Conservation (phyloP, 1,140 invertebrate species). For the Drosophila nebulosa region DNA sequence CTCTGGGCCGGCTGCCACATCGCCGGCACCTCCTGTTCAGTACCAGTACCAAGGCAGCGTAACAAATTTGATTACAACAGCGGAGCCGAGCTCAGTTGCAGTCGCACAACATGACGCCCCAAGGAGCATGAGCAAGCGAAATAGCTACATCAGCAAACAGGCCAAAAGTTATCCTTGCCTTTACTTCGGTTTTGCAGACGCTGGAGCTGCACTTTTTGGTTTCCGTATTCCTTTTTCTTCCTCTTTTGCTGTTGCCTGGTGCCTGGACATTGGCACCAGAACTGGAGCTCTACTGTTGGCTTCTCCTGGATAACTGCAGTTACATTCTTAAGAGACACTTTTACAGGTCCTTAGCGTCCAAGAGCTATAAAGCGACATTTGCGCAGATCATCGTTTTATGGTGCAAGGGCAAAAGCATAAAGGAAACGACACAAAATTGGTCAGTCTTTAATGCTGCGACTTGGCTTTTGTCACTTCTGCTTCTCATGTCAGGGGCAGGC, state of each 20-base stretch:
- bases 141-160: slow-evolving; percentile 62
- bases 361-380: slow-evolving; percentile 57
- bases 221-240: slow-evolving; percentile 22
- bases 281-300: background rate
- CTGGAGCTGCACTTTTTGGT: slow-evolving; percentile 48
- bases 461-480: slow-evolving; percentile 20
- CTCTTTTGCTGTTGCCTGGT: slow-evolving; percentile 30
- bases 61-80: slow-evolving; percentile 73
- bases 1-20: slow-evolving; percentile 5
- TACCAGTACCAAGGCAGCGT: slow-evolving; percentile 44
- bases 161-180: slow-evolving; percentile 32
- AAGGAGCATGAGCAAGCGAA: slow-evolving; percentile 38
- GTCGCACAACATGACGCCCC: slow-evolving; percentile 38
- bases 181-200: background rate
- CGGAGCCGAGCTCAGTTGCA: slow-evolving; percentile 19
- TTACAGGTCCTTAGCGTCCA: slow-evolving; percentile 58
- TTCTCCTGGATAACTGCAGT: slow-evolving; percentile 12
- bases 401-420: slow-evolving; percentile 26
- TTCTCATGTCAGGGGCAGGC: background rate
- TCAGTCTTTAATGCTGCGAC: slow-evolving; percentile 45
- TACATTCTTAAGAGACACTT: slow-evolving; percentile 54
- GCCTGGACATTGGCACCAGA: slow-evolving; percentile 21
- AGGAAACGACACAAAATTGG: slow-evolving; percentile 41
- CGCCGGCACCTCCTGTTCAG: slow-evolving; percentile 9
- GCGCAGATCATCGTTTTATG: slow-evolving; percentile 68